Evolutionary conservation across 2,113 vertebrate genomes (phyloP), one percentile per base, ranked within the genome.

Genomic region (Hassar affinis): DNA sequence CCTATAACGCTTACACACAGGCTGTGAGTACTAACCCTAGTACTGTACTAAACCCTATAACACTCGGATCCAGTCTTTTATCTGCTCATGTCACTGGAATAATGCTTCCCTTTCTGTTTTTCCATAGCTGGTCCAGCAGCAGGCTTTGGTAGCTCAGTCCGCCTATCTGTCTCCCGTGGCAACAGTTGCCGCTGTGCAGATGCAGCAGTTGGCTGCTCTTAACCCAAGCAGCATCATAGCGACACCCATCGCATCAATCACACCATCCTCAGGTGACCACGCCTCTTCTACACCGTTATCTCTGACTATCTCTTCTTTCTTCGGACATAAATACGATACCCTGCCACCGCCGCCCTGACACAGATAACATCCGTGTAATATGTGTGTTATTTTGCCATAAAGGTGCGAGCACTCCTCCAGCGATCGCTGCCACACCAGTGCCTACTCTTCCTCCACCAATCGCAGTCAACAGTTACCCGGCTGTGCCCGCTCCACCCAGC

Each of bases 161-260:
- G 95, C 96, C 90, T 98, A 98, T 93, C 95, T 98, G 91, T 97
- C 96, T 92, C 97, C 97, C 80, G 96, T 98, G 92, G 96, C 96
- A 88, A 96, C 97, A 82, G 96, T 98, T 91, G 96, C 96, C 1
- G 96, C 97, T 0, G 95, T 97, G 82, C 96, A 98, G 92, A 97
- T 98, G 96, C 97, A 97, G 90, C 97, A 98, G 90, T 95, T 97
- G 93, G 96, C 97, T 1, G 95, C 96, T 62, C 96, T 98, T 91
- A 97, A 96, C 87, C 95, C 95, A 92, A 96, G 93, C 85, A 95
- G 97, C 90, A 94, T 99, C 86, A 97, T 98, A 27, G 96, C 96
- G 0, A 93, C 97, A 0, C 97, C 97, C 12, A 95, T 98, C 0
- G 90, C 97, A 5, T 97, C 97, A 52, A 95, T 98, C 92, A 94